Percentiles rank a stretch among this genome's conserved stretches.
Conservation (phyloP, 2,888 invertebrate species). For the Drosophila atripex region DNA sequence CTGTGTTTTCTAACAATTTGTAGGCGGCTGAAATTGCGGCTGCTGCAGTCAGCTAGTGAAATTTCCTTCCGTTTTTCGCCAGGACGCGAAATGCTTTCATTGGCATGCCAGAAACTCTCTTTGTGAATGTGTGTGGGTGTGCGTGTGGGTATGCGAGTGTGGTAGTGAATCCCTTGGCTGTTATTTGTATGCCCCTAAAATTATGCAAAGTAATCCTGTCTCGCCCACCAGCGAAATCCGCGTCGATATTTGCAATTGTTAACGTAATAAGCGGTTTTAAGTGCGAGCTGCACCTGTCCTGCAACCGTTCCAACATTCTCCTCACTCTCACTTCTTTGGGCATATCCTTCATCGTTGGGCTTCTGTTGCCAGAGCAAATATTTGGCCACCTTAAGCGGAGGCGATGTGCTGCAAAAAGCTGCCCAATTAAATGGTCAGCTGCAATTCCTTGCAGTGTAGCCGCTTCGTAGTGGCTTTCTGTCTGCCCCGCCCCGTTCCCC, state of each 20-base stretch:
- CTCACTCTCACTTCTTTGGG: not conserved
- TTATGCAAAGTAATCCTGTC: slow-evolving; percentile 78
- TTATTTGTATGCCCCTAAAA: slow-evolving; percentile 77
- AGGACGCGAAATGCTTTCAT: slow-evolving; percentile 52
- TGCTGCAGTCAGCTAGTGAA: slow-evolving; percentile 74
- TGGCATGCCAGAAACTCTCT: slow-evolving; percentile 39
- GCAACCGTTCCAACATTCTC: not conserved
- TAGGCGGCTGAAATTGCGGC: slow-evolving; percentile 46
- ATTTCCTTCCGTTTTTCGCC: slow-evolving; percentile 75
- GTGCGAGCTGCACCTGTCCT: slow-evolving; percentile 67
- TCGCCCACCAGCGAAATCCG: slow-evolving; percentile 60
- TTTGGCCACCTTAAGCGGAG: slow-evolving; percentile 74
- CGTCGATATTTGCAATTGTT: slow-evolving; percentile 79
- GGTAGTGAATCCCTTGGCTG: slow-evolving; percentile 52
- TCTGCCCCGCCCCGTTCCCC: not conserved
- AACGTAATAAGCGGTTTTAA: slow-evolving; percentile 76
- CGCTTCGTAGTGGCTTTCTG: slow-evolving; percentile 31
- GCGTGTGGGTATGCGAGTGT: slow-evolving; percentile 19
- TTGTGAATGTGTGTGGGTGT: slow-evolving; percentile 13
- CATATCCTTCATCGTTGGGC: slow-evolving; percentile 6
- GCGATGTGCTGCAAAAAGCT: slow-evolving; percentile 59
- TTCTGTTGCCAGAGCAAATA: slow-evolving; percentile 74
- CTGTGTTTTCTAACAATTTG: slow-evolving; percentile 35
- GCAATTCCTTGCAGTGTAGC: slow-evolving; percentile 61
- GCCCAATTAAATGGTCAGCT: slow-evolving; percentile 75